Evolutionary conservation across 2,888 invertebrate genomes (phyloP), one percentile per base, ranked within the genome.

Genomic region (Poecilobothrus nobilitatus): DNA sequence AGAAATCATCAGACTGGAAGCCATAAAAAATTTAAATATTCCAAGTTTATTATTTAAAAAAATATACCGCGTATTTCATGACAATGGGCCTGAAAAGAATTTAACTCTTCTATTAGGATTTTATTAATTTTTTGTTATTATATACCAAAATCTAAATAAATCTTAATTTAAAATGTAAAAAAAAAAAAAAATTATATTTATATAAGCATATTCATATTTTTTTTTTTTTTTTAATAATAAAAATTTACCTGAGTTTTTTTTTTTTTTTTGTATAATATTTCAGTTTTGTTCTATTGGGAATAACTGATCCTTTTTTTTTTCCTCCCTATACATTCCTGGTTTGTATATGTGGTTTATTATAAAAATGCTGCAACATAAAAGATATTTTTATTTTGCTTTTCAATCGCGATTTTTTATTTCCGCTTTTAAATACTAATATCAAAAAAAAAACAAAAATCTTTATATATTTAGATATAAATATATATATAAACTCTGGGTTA

Each of bases 1-100:
- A 53, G 27, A 18, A 63, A 27, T 63, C 63, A 63, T 63, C 63
- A 63, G 63, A 63, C 63, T 63, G 63, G 63, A 63, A 63, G 63
- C 12, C n/a, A 63, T 63, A 63, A 63, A 63, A 63, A 15, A 63
- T 63, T 63, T 63, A 63, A 63, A 27, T 20, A n/a, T 5, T n/a
- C n/a, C 18, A 20, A 21, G 21, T 27, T 27, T 27, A 27, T 27
- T 27, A 27, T 27, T 27, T 4, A 10, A 62, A 62, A 62, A 62
- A n/a, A 62, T 37, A 37, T 7, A 10, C 37, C 8, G 12, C 6
- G 8, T 7, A 1, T 18, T 18, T 53, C 15, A 53, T 53, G 18
- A 53, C 53, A 53, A 53, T 53, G 53, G 9, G 37, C 8, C 37
- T 37, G 37, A 37, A 2, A 1, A 27, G 27, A 27, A 27, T 41